Evolutionary conservation across 2,888 invertebrate species (phyloP), one percentile per base, ranked within the genome.

Genomic region (Octonoba sinensis): DNA sequence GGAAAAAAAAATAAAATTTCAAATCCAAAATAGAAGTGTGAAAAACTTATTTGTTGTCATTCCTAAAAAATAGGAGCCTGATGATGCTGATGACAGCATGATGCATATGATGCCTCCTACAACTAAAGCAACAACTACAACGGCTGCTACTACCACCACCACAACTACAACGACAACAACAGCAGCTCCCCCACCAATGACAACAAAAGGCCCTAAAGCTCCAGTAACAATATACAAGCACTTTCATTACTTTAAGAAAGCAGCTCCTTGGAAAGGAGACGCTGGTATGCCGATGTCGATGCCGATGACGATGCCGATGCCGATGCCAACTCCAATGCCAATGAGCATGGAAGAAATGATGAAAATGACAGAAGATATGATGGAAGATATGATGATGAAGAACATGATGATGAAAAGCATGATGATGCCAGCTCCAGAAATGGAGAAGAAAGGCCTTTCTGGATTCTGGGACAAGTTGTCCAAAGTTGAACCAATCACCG

Each of bases 221-320:
- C 73, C 79, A 1, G 69, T 74, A 0, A 56, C 79, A 47, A 69
- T 81, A 18, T 73, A 81, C 49, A 81, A 81, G 36, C 79, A 81
- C 47, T 81, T 72, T 62, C 73, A 73, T 64, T 81, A 81, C 20
- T 81, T 81, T 44, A 81, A 81, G 73, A 81, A 81, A 27, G 47
- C 69, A 11, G 16, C 67, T 15, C 16, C 79, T 47, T 12, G 73
- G 79, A 64, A 65, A 73, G 36, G 72, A 24, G 18, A 59, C 16
- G 13, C 18, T 8, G 27, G 27, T 13, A 59, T 60, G 60, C 57
- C 60, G 18, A 56, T 46, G 20, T 2, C 59, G 12, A 27, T 24
- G 24, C 60, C 60, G 24, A 62, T 62, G 62, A 6, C 62, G n/a
- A 44, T 46, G n/a, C 59, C 71, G 6, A 60, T 51, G 49, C 57